Percentiles rank a stretch among this genome's conserved stretches.
These are phyloP conservation scores for Neotoxoptera formosana DNA, from an alignment of 1,140 invertebrate species.

Conservation along the genomic window DNA sequence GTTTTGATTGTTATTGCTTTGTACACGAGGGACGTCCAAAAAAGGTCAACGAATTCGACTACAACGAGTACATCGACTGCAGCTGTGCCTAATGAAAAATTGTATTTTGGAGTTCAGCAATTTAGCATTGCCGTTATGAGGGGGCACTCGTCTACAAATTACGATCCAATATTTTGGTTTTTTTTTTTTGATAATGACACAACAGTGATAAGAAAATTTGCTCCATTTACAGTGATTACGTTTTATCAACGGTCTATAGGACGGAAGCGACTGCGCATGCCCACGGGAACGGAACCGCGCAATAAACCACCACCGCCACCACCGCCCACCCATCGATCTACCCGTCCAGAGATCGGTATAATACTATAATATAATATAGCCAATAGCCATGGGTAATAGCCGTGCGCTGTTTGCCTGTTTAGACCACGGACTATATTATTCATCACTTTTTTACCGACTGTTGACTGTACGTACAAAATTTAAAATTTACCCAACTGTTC, in stretches of 20 bases:
- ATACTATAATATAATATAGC: too few species aligned
- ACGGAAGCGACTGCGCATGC: neutral
- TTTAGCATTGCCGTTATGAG: neutral
- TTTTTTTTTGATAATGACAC: neutral
- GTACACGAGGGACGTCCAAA: neutral
- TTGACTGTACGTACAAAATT: too few species aligned
- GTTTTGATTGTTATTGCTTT: neutral
- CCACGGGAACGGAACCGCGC: neutral
- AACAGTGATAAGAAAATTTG: neutral
- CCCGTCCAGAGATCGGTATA: neutral
- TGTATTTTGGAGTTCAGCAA: neutral
- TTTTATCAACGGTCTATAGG: neutral
- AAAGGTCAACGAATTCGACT: neutral
- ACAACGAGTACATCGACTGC: neutral
- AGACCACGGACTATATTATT: too few species aligned
- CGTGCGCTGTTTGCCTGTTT: too few species aligned
- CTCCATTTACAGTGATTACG: neutral
- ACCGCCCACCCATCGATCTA: too few species aligned
- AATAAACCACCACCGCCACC: slow-evolving; percentile 1
- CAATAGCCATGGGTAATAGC: neutral
- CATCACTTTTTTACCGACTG: too few species aligned
- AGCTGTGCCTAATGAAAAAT: neutral
- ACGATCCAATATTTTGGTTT: neutral
- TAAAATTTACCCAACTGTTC: too few species aligned
- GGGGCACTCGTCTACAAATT: neutral